phyloP scores from a whole-genome alignment of 2,888 invertebrate genomes.

The Drosophila melanosoma region DNA sequence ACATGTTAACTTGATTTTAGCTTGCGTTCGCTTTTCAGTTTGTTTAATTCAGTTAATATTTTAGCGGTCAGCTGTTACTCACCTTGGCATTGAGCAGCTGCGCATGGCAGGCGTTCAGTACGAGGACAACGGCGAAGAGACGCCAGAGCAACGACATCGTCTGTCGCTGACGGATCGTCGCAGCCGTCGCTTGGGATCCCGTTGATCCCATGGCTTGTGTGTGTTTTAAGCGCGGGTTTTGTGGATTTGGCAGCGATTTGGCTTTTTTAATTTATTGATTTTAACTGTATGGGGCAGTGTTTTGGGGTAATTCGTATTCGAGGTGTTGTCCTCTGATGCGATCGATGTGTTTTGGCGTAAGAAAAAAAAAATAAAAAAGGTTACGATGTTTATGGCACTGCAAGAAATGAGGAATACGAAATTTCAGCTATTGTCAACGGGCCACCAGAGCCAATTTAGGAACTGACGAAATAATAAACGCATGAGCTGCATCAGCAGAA shows the following conservation, averaged over 20 bases:
- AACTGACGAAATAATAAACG: conserved; percentile 33
- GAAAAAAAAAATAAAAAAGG: conserved; percentile 21
- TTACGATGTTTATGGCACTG: conserved; percentile 68
- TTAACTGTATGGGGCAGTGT: conserved; percentile 50
- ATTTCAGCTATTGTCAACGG: conserved; percentile 23
- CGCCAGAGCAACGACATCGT: conserved; percentile 67
- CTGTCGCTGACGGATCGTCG: conserved; percentile 43
- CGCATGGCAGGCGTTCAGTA: conserved; percentile 64
- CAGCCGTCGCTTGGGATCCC: conserved; percentile 64
- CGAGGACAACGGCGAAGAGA: conserved; percentile 60
- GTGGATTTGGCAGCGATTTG: conserved; percentile 59
- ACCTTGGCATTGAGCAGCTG: conserved; percentile 69
- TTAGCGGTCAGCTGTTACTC: conserved; percentile 42
- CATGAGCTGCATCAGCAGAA: conserved; percentile 48
- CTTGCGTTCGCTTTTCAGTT: neutral
- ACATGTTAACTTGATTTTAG: neutral
- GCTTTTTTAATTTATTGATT: conserved; percentile 32
- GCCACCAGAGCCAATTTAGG: conserved; percentile 8
- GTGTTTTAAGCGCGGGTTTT: conserved; percentile 9
- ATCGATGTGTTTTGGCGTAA: conserved; percentile 23
- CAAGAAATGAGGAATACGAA: conserved; percentile 30
- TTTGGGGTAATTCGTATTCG: conserved; percentile 59
- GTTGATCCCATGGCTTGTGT: conserved; percentile 63
- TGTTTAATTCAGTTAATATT: neutral
- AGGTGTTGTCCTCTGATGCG: conserved; percentile 43